Evolutionary conservation across 2,113 vertebrate species (phyloP), one percentile per base, ranked within the genome.

Genomic region (Lasiurus cinereus): DNA sequence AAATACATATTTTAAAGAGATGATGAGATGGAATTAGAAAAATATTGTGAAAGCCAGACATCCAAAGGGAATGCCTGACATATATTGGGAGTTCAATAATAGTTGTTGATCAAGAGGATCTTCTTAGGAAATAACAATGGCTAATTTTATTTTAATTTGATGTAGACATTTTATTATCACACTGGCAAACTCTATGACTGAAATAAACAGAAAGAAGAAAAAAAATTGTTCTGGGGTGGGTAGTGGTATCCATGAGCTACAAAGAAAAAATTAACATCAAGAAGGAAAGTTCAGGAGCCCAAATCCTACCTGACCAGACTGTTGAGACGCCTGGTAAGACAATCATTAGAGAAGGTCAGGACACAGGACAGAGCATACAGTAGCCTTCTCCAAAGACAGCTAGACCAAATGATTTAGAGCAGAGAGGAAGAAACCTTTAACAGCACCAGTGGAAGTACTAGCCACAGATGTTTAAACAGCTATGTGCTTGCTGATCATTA

Each of bases 401-500:
- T 93, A 62, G 70, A 82, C 91, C 88, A 6, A 89, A 88, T 48
- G 56, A 94, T 91, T 11, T 5, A 29, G 39, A 67, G 78, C n/a
- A 83, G 39, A 52, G 7, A 27, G 11, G 36, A 64, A 70, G 21
- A 43, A 39, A 29, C 15, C 46, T 54, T 67, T 59, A 29, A 59
- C 9, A 18, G 50, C 87, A 22, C 43, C n/a, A 54, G 66, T 24
- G 12, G 70, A 85, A 62, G 21, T 10, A 62, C 29, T 90, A 77
- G 36, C 27, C 72, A 50, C 43, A 83, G 79, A 54, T 79, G 76
- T 36, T 83, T 91, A 56, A 31, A 50, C 54, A 85, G 50, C 76
- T 93, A 76, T 5, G 83, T 88, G 1, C 86, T 93, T 83, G 29
- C 93, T 93, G 43, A 90, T 3, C 64, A 82, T 88, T 56, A 39